Conservation (phyloP, 2,113 vertebrate species). For the Channa maculata region DNA sequence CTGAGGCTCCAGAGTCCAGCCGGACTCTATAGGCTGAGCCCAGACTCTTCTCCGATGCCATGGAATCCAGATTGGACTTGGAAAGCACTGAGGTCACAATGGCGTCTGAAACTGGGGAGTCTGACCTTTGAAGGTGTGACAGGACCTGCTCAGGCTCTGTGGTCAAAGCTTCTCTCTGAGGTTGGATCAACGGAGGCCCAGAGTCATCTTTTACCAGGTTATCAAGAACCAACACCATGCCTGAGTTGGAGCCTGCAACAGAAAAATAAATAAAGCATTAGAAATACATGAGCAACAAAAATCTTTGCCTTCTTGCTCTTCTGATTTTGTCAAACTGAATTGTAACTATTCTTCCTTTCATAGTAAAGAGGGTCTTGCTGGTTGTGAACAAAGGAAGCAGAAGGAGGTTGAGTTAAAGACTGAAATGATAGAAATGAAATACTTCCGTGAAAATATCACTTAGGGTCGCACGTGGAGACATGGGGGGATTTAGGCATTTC, state of each 20-base stretch:
- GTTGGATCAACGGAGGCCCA: constrained; percentile 64
- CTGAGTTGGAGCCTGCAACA: constrained; percentile 73
- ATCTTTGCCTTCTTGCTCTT: constrained; percentile 1
- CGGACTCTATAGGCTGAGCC: constrained; percentile 59
- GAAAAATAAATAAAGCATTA: constrained; percentile 23
- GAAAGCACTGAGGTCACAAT: constrained; percentile 56
- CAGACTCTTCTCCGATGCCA: constrained; percentile 54
- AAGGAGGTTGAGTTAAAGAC: constrained; percentile 22
- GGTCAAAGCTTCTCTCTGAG: constrained; percentile 66
- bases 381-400: constrained; percentile 16
- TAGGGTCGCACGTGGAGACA: constrained; percentile 68
- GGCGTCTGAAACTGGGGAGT: constrained; percentile 71
- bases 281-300: not conserved
- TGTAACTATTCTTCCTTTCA: not conserved
- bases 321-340: not conserved
- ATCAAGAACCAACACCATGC: constrained; percentile 83
- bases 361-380: not conserved
- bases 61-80: constrained; percentile 62
- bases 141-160: constrained; percentile 68
- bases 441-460: constrained; percentile 60
- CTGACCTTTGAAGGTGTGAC: constrained; percentile 68
- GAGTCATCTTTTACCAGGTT: constrained; percentile 75
- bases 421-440: constrained; percentile 59
- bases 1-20: constrained; percentile 77
- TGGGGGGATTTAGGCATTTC: constrained; percentile 73